phyloP scores from a whole-genome alignment of 2,888 invertebrate species.

The Protophormia terraenovae region DNA sequence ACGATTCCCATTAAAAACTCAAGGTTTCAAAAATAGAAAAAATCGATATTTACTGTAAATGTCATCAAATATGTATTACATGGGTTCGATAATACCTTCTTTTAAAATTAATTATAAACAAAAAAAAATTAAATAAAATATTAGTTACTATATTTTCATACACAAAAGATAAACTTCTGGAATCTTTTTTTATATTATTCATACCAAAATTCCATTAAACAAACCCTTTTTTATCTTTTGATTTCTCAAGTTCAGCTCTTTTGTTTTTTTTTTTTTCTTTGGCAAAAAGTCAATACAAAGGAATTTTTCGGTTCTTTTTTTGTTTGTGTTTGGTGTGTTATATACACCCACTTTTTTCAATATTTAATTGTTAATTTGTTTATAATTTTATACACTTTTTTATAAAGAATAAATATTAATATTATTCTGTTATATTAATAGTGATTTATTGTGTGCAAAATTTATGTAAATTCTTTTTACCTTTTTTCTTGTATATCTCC shows the following conservation, averaged over 20 bases:
- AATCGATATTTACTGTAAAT: conserved; percentile 57
- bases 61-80: conserved; percentile 39
- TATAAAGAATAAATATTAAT: neutral
- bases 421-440: neutral
- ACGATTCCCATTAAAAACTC: neutral
- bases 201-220: conserved; percentile 39
- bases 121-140: neutral
- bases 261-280: conserved; percentile 11
- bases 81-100: neutral
- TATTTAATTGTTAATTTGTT: neutral
- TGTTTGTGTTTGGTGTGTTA: neutral
- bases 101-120: neutral
- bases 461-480: conserved; percentile 30
- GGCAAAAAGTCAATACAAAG: conserved; percentile 50
- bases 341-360: conserved; percentile 56
- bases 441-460: neutral
- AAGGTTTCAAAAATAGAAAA: conserved; percentile 40
- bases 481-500: conserved; percentile 46
- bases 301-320: conserved; percentile 3
- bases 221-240: conserved; percentile 1
- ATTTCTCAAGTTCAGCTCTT: conserved; percentile 49
- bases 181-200: conserved; percentile 18
- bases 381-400: neutral
- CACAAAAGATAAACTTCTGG: conserved; percentile 1
- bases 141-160: neutral